Evolutionary conservation across 2,113 vertebrate genomes (phyloP), one percentile per base, ranked within the genome.

Genomic region (Istiophorus platypterus): DNA sequence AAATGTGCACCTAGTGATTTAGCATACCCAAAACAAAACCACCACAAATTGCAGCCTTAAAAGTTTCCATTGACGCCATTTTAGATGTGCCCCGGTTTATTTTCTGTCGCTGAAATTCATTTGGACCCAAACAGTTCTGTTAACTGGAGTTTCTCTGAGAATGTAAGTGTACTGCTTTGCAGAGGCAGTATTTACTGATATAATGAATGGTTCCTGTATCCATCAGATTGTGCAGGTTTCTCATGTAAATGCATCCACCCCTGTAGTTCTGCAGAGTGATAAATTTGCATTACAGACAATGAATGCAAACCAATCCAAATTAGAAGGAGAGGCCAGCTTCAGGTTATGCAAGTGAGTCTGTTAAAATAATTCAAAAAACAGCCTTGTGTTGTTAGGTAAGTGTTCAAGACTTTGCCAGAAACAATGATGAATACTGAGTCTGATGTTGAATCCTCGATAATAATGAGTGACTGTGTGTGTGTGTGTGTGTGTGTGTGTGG

Each of bases 281-380:
- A 13, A 37, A 27, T 68, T 59, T 59, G n/a, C 26, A 47, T 14
- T 11, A 18, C 54, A 15, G 39, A 77, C 56, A 34, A 39, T 78
- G 31, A 75, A 75, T 75, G 15, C 59, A 64, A 83, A 54, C 6
- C n/a, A 13, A 78, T 78, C 72, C 66, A 85, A 89, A 76, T 80
- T 54, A 72, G 66, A 76, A 37, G 72, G 29, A 66, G 75, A 67
- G 17, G 15, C 26, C 75, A 73, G 70, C 59, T 49, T 47, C 2
- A 7, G 66, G 78, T 90, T 89, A 79, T 82, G 74, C 58, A 89
- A 92, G 13, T 26, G 52, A 73, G 72, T 6, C 67, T 83, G 75
- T 47, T 74, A 59, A 68, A 82, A n/a, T n/a, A n/a, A n/a, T n/a
- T n/a, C n/a, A n/a, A n/a, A n/a, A n/a, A n/a, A n/a, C n/a, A 42